Evolutionary conservation across 2,797 vertebrate genomes (phyloP).

Genomic region (Rhynchotus rufescens): DNA sequence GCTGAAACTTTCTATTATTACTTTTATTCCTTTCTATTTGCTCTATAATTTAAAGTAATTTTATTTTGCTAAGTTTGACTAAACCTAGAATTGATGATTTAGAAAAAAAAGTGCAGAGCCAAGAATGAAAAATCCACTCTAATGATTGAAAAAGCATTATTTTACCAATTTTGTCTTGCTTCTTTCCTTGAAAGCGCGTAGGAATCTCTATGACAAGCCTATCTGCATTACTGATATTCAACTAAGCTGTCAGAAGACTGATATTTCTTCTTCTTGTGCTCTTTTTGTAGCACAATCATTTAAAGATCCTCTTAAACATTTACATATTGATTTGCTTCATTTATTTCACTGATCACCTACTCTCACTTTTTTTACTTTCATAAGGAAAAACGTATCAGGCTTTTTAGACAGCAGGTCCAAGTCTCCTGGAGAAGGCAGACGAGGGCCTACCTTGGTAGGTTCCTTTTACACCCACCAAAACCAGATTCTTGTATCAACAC

Average conservation of each 20-base stretch:
- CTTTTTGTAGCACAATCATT: slow-evolving; percentile 25
- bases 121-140: background rate
- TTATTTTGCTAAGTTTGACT: background rate
- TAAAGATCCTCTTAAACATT: slow-evolving; percentile 55
- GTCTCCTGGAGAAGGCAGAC: background rate
- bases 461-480: background rate
- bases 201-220: background rate
- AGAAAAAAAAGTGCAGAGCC: background rate
- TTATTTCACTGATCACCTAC: background rate
- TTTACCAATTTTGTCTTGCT: background rate
- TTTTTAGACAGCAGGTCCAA: background rate
- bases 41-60: background rate
- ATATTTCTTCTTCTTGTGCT: slow-evolving; percentile 4
- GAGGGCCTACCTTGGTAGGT: background rate
- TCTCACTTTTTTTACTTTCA: background rate
- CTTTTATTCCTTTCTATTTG: slow-evolving; percentile 32
- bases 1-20: background rate
- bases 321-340: slow-evolving; percentile 46
- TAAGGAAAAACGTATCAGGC: background rate
- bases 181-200: background rate
- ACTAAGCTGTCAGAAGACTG: slow-evolving; percentile 32
- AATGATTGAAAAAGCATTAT: background rate
- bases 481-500: slow-evolving; percentile 2
- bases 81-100: background rate
- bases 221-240: slow-evolving; percentile 19